Evolutionary conservation across 2,113 vertebrate species (phyloP), one percentile per base, ranked within the genome.

Genomic region (Meles meles): DNA sequence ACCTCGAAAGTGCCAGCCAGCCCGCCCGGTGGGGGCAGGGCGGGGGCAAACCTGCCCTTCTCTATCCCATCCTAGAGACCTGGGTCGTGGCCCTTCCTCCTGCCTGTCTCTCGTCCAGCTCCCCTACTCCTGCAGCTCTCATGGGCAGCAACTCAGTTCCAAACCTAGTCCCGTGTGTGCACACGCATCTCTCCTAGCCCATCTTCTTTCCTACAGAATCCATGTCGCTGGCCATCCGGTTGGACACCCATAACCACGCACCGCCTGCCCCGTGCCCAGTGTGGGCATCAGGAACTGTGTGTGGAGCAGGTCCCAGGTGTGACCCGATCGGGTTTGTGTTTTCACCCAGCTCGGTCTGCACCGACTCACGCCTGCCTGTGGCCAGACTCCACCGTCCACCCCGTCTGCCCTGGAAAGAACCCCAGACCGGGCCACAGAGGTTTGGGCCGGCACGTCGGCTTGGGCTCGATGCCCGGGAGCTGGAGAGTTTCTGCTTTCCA

Each of bases 1-100:
- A 47, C 2, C 4, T 7, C n/a, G n/a, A 39, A 15, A 7, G 15
- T 2, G 34, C 2, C 12, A 23, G 37, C 27, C 18, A 21, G 39
- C 57, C 39, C 29, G 47, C 65, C 18, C 76, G 3, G 59, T 61
- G 59, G 21, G 59, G 9, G 3, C 3, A 2, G 17, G 79, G 47
- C 6, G 52, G 11, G 65, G 57, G 20, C 52, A 39, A 29, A 20
- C 52, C 77, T 47, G 27, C 65, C 17, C 0, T 27, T 25, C 55
- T 77, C 55, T 20, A 1, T 11, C 23, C 18, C 37, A 27, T 1
- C 0, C 72, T 79, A n/a, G 67, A 67, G 55, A 83, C 74, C 25
- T 27, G 23, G 37, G 23, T 34, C 2, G 21, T 13, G 47, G 69
- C 29, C 42, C 59, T 82, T 84, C 1, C 13, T 42, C 59, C 34